Percentiles rank a stretch among this genome's conserved stretches.
Evolutionary conservation across 2,113 vertebrate genomes (phyloP).

Genomic region (Shinisaurus crocodilurus): DNA sequence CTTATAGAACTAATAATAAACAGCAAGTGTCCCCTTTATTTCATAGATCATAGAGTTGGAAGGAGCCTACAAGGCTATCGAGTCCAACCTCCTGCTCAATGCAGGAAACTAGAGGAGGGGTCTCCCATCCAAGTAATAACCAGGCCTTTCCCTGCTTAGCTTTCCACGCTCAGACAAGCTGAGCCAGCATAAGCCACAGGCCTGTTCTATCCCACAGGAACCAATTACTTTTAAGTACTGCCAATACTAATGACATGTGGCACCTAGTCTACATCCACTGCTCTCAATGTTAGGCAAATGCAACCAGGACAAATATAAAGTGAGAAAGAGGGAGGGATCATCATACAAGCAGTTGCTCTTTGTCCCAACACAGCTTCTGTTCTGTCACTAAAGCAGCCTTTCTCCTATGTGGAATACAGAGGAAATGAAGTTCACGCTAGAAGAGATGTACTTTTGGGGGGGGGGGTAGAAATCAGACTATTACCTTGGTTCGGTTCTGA

Average conservation of each 20-base stretch:
- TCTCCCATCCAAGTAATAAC: too few relatives aligned
- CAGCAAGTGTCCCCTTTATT: neutral
- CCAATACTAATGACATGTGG: neutral
- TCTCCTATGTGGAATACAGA: slow-evolving; percentile 1
- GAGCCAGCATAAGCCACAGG: too few relatives aligned
- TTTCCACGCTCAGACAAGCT: too few relatives aligned
- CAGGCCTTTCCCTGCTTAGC: too few relatives aligned
- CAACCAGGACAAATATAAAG: neutral
- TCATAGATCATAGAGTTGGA: too few relatives aligned
- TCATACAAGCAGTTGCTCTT: neutral
- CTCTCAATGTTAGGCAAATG: slow-evolving; percentile 35
- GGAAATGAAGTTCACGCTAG: slow-evolving; percentile 26
- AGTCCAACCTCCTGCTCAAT: too few relatives aligned
- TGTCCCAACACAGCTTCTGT: slow-evolving; percentile 38
- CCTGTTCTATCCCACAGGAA: slow-evolving; percentile 61
- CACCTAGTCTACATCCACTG: slow-evolving; percentile 17
- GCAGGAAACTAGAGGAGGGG: too few relatives aligned
- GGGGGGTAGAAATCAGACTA: neutral
- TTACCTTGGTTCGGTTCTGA: neutral
- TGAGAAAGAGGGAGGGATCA: neutral
- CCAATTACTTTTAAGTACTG: slow-evolving; percentile 56
- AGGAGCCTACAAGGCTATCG: too few relatives aligned
- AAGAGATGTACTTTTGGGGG: neutral
- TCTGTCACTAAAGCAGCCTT: neutral
- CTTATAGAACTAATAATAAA: neutral